Evolutionary conservation across 2,797 vertebrate genomes (phyloP), one percentile per base, ranked within the genome.

Genomic region (Manis javanica): DNA sequence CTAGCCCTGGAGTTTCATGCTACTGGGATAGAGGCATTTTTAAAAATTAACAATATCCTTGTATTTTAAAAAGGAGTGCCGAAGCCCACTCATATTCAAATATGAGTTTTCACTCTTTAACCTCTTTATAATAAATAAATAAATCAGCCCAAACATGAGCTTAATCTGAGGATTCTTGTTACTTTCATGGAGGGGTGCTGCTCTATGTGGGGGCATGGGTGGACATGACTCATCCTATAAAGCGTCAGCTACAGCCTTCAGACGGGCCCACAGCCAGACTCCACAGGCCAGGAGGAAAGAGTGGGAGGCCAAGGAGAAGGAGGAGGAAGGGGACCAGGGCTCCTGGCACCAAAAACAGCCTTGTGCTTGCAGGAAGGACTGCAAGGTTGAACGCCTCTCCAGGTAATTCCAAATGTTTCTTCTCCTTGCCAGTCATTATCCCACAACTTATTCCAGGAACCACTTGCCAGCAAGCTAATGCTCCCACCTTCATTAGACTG

Each of bases 61-160:
- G 19, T 31, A 51, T 63, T 94, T 96, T 94, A 75, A 93, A 69
- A 96, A 61, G 26, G 34, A 87, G 37, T 57, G 55, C 78, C 6
- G 2, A 78, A 90, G 29, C 16, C 42, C 34, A 71, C 78, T 93
- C 6, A 66, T 46, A 79, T 75, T 86, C 37, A 79, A 74, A 51
- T 53, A 66, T 66, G 68, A 79, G 23, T 68, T 66, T 92, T 64
- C 19, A 64, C 34, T 68, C 74, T 72, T 85, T 59, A 87, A 16
- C 59, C 29, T 94, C 68, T 78, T 57, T 51, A 78, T 92, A 95
- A 84, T 59, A 78, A 95, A 81, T 59, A 78, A 95, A 81, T 92
- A 79, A 55, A 57, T 63, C 26, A n/a, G 42, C 12, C 69, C 39
- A 74, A 64, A 91, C 23, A 61, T 72, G 19, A 84, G 37, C 37